These are phyloP conservation scores for Leptinotarsa undecemlineata DNA, from an alignment of 1,140 invertebrate genomes.

Conservation along the genomic window DNA sequence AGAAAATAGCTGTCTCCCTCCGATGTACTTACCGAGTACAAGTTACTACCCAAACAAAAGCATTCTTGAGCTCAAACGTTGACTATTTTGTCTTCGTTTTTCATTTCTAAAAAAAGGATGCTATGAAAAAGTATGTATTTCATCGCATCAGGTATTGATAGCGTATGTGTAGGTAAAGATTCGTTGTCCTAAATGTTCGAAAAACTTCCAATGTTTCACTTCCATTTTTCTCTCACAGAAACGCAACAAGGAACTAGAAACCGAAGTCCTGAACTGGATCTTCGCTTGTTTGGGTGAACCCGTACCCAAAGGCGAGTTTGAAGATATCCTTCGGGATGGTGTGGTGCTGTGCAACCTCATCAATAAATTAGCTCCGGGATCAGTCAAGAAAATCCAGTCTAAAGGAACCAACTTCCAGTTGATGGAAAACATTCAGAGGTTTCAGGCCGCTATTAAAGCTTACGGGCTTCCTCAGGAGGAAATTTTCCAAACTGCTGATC, in stretches of 20 bases:
- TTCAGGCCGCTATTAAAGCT: conserved; percentile 89
- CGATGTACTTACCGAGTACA: too few relatives aligned
- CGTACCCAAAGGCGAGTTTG: conserved; percentile 80
- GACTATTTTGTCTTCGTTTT: too few relatives aligned
- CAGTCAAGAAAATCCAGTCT: conserved; percentile 94
- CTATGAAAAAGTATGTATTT: too few relatives aligned
- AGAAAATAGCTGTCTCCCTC: too few relatives aligned
- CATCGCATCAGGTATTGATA: too few relatives aligned
- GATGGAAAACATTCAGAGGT: conserved; percentile 98
- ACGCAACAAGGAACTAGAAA: conserved; percentile 89
- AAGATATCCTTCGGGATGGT: conserved; percentile 92
- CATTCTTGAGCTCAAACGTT: too few relatives aligned
- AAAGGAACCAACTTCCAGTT: conserved; percentile 96
- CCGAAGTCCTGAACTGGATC: conserved; percentile 91
- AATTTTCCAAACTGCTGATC: conserved; percentile 97
- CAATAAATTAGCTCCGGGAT: conserved; percentile 93
- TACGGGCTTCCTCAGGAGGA: conserved; percentile 96
- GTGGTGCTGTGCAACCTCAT: conserved; percentile 91
- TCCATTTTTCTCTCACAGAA: conserved; percentile 61
- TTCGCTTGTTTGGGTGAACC: conserved; percentile 84
- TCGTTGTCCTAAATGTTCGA: too few relatives aligned
- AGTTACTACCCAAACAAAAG: too few relatives aligned
- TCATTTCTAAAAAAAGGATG: too few relatives aligned
- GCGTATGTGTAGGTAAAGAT: too few relatives aligned
- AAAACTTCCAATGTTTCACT: too few relatives aligned